Evolutionary conservation across 2,797 vertebrate genomes (phyloP).

Genomic region (Lepilemur septentrionalis): DNA sequence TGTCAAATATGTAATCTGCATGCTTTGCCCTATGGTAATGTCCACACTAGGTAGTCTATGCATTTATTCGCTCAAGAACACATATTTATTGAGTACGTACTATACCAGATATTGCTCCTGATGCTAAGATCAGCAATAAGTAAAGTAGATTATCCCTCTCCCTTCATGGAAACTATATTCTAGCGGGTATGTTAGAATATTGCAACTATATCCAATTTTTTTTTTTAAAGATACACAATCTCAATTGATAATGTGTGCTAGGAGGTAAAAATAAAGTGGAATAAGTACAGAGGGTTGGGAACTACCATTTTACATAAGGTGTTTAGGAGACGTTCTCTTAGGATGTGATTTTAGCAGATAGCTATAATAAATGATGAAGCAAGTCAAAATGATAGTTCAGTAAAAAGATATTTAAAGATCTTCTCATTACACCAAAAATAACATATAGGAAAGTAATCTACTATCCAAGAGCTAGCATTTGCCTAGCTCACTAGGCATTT

Average conservation of each 20-base stretch:
- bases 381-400: not conserved
- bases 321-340: not conserved
- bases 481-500: not conserved
- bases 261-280: not conserved
- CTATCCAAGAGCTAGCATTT: not conserved
- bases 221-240: not conserved
- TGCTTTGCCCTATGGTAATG: accelerated
- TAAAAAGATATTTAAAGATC: not conserved
- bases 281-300: not conserved
- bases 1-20: not conserved
- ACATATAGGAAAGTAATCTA: not conserved
- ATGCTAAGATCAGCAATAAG: not conserved
- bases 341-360: not conserved
- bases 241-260: not conserved
- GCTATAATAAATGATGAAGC: not conserved
- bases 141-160: not conserved
- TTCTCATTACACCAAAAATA: conserved; percentile 1
- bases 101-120: not conserved
- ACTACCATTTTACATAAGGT: not conserved
- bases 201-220: not conserved
- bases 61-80: not conserved
- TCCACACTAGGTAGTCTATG: not conserved
- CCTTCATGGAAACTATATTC: not conserved
- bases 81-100: not conserved
- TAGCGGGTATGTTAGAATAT: not conserved